Base-by-base conservation (phyloP, 92 coral and sea anemone genomes). In the Epizoanthus scotinus region DNA sequence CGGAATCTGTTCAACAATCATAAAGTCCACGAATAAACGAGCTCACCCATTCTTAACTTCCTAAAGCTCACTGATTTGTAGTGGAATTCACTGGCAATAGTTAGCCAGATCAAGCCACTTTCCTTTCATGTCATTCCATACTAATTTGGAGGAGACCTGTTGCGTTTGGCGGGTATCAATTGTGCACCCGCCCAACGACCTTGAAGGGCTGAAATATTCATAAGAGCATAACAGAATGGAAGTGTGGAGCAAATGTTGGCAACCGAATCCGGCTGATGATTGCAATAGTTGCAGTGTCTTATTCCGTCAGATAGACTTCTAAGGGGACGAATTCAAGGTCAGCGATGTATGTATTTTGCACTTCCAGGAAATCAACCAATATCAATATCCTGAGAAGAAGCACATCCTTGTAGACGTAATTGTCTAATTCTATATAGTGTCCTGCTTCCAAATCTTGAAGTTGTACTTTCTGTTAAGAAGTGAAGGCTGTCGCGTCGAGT, bases 131-230 rank as follows among this genome's bases (percentile, higher is more conserved):
- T 75, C 44, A 63, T 59, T 34, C 53, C 66, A 71, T 59, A 24
- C 56, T 22, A 60, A 60, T 38, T n/a, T 66, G 62, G 68, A 28
- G 21, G 79, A 75, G 47, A 75, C 81, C 81, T 75, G 81, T 34
- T 75, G 67, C 54, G 53, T 58, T 59, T 69, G 12, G 55, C 81
- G 81, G 81, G 81, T 75, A 59, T 26, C 63, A 21, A 38, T 13
- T 75, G 81, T 75, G 81, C 81, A 75, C 81, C 81, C 42, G 81
- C 69, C 60, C 60, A 55, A 58, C 29, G 79, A 26, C 79, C 67
- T 59, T 66, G 67, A 75, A 36, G 44, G 68, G 47, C 40, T 75
- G 27, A 75, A 75, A 59, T 75, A 75, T 75, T 75, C 31, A 75
- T 75, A 38, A 58, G 49, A 54, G 28, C 40, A 53, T 55, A 59